These are phyloP conservation scores for Papilio protenor DNA, from an alignment of 2,888 invertebrate genomes.

Conservation along the genomic window DNA sequence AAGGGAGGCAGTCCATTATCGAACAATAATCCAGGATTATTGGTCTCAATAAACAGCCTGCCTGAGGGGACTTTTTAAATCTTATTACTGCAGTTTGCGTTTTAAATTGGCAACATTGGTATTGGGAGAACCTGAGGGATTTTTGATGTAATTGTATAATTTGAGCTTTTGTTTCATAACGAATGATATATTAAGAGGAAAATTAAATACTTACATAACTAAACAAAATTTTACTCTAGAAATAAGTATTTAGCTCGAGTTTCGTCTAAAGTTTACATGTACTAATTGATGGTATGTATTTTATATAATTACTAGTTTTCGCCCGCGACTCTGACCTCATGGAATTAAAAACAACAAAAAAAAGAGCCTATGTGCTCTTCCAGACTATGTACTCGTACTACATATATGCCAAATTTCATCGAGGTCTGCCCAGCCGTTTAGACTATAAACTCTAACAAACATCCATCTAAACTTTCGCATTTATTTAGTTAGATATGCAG, in stretches of 20 bases:
- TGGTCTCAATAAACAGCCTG: constrained; percentile 56
- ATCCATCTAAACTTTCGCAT: too few relatives aligned
- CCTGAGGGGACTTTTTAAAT: constrained; percentile 41
- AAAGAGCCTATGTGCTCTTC: too few relatives aligned
- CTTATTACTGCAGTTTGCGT: constrained; percentile 37
- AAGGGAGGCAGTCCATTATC: constrained; percentile 58
- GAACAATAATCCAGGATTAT: constrained; percentile 64
- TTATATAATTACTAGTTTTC: too few relatives aligned
- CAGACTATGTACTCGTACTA: too few relatives aligned
- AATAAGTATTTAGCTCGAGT: background rate
- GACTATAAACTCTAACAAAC: too few relatives aligned
- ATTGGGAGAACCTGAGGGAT: background rate
- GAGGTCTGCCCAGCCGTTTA: too few relatives aligned
- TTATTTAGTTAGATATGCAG: background rate
- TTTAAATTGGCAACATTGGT: constrained; percentile 25
- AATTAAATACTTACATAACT: background rate
- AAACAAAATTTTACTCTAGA: background rate
- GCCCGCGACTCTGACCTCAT: too few relatives aligned
- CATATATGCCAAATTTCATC: too few relatives aligned
- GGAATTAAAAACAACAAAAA: too few relatives aligned
- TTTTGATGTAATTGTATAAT: background rate
- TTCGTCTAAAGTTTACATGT: too few relatives aligned
- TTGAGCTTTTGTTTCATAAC: constrained; percentile 3
- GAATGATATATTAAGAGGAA: background rate
- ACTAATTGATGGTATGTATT: too few relatives aligned